A percentile compares a stretch with the other conserved stretches of the same genome.
These are phyloP conservation scores for Pachypeltis micranthus DNA, from an alignment of 1,140 invertebrate genomes.

Conservation along the genomic window DNA sequence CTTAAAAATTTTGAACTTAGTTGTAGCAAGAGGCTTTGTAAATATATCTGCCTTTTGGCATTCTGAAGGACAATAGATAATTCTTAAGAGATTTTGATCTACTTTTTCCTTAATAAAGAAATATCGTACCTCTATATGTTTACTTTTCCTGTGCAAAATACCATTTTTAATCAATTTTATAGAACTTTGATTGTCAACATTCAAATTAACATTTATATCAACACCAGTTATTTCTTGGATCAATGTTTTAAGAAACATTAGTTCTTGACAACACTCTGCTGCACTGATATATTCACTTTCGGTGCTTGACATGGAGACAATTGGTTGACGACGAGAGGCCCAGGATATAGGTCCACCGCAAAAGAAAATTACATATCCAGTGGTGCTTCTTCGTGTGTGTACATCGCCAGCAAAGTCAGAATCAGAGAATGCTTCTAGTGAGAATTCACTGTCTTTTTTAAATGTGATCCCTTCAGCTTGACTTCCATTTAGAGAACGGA, in stretches of 20 bases:
- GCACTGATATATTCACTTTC: slow-evolving; percentile 21
- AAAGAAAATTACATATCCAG: slow-evolving; percentile 19
- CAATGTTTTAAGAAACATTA: slow-evolving; percentile 13
- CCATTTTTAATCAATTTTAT: slow-evolving; percentile 18
- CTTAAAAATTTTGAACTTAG: slow-evolving; percentile 12
- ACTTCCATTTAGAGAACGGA: slow-evolving; percentile 20
- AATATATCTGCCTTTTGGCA: slow-evolving; percentile 19
- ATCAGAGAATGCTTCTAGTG: slow-evolving; percentile 17
- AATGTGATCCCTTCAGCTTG: slow-evolving; percentile 10
- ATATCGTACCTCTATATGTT: slow-evolving; percentile 24
- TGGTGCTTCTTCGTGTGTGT: slow-evolving; percentile 11
- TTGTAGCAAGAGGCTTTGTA: slow-evolving; percentile 20
- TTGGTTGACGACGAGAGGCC: slow-evolving; percentile 18
- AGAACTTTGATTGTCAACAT: slow-evolving; percentile 27
- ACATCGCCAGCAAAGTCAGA: slow-evolving; percentile 15
- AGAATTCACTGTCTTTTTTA: background rate
- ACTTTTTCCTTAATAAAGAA: slow-evolving; percentile 22
- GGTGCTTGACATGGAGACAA: slow-evolving; percentile 13
- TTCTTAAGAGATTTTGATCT: slow-evolving; percentile 12
- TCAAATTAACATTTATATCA: slow-evolving; percentile 13
- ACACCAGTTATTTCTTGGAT: slow-evolving; percentile 18
- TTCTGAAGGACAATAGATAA: slow-evolving; percentile 18
- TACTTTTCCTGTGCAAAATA: slow-evolving; percentile 11
- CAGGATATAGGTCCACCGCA: slow-evolving; percentile 19
- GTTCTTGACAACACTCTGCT: slow-evolving; percentile 20